Percentiles rank a stretch among this genome's conserved stretches.
These are phyloP conservation scores for Tilapia sparmanii DNA, from an alignment of 2,113 vertebrate genomes.

Conservation along the genomic window DNA sequence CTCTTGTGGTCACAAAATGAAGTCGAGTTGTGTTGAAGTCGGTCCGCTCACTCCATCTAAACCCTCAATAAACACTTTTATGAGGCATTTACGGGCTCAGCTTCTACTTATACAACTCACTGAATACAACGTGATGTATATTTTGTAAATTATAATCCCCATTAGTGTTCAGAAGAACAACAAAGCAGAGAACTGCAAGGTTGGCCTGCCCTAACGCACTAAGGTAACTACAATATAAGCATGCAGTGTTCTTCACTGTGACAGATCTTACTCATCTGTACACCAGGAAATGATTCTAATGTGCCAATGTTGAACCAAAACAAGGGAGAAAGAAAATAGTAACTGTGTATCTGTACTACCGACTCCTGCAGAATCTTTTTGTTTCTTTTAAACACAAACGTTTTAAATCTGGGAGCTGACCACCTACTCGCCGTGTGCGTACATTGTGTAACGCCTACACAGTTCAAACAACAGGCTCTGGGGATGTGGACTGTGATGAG, in stretches of 20 bases:
- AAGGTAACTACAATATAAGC: neutral
- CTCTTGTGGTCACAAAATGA: neutral
- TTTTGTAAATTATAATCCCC: neutral
- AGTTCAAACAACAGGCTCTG: neutral
- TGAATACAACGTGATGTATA: neutral
- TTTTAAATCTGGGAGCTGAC: neutral
- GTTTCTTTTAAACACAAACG: neutral
- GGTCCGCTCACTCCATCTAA: neutral
- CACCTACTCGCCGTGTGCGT: neutral
- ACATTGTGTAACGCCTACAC: neutral
- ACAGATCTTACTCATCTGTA: neutral
- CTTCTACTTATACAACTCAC: neutral
- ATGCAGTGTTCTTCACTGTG: neutral
- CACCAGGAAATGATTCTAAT: neutral
- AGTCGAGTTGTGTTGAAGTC: neutral
- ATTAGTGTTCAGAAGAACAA: neutral
- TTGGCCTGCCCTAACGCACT: neutral
- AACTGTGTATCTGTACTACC: neutral
- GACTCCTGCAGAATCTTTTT: neutral
- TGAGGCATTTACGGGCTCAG: neutral
- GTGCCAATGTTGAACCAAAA: neutral
- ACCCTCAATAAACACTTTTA: neutral
- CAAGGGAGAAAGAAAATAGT: neutral
- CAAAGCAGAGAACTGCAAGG: neutral
- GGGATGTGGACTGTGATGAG: neutral